Evolutionary conservation across 2,888 invertebrate species (phyloP).

Genomic region (Nomada fucata): DNA sequence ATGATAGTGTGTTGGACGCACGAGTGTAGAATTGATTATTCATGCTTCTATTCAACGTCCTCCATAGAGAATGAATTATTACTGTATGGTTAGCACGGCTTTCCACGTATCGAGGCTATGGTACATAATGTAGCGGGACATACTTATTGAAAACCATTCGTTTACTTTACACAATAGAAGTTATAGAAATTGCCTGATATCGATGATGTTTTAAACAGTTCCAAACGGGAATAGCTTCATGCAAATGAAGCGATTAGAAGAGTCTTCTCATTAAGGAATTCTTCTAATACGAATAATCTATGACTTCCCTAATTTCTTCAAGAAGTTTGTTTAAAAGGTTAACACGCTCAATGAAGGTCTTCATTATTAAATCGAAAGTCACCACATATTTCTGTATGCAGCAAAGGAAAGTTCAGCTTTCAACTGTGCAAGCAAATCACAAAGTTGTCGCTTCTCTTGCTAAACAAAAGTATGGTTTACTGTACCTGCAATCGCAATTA

Average conservation of each 20-base stretch:
- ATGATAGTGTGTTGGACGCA: background rate
- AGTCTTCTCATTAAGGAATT: too few relatives aligned
- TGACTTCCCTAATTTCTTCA: background rate
- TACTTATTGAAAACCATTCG: slow-evolving; percentile 28
- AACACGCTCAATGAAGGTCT: slow-evolving; percentile 34
- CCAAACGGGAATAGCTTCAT: too few relatives aligned
- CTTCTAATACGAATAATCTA: background rate
- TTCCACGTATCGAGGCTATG: slow-evolving; percentile 34
- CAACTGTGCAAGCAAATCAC: slow-evolving; percentile 19
- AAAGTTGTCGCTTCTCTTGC: slow-evolving; percentile 1
- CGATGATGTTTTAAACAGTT: too few relatives aligned
- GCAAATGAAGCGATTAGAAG: background rate
- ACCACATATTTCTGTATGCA: slow-evolving; percentile 59
- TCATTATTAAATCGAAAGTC: slow-evolving; percentile 56
- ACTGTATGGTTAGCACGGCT: slow-evolving; percentile 7
- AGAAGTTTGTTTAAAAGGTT: slow-evolving; percentile 11
- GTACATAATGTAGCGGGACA: slow-evolving; percentile 5
- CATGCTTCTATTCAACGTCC: slow-evolving; percentile 4
- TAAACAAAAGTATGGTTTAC: background rate
- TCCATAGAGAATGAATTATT: slow-evolving; percentile 7
- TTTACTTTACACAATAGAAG: slow-evolving; percentile 14
- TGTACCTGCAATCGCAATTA: too few relatives aligned
- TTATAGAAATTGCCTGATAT: too few relatives aligned
- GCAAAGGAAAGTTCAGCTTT: slow-evolving; percentile 66
- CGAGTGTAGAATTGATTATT: background rate